Base-by-base conservation (phyloP, 2,888 invertebrate genomes). In the Drosophila nigricruria region DNA sequence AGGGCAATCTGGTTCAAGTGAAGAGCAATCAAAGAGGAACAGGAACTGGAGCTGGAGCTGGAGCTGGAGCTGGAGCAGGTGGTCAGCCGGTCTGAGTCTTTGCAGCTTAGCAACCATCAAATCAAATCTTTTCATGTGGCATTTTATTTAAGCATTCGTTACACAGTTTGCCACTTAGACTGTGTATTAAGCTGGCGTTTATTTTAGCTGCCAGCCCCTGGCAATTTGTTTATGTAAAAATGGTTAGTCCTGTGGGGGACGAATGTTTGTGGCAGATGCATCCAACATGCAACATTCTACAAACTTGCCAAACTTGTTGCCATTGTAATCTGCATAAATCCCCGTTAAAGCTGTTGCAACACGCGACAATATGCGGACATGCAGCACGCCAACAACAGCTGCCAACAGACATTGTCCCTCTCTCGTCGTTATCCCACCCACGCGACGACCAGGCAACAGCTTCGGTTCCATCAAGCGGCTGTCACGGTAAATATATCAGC, bases 281-380 rank as follows among this genome's bases (percentile, higher is more conserved):
- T 23, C 42, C 42, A 42, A 14, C 25, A 25, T 60, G 56, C 50
- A 45, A 43, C 52, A 62, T 62, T 52, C 56, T 43, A 40, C 54
- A 61, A 66, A 47, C 58, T 64, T 57, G 53, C 38, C 47, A 58
- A 81, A 81, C 81, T 77, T 70, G 70, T 70, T 72, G 69, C 68
- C 71, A 52, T 43, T 52, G 49, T 69, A 73, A 84, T 84, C 88
- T 81, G 76, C 72, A 81, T 88, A 85, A 81, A 76, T 75, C 76
- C 76, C 50, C 67, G 59, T 64, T 68, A 81, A 76, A 76, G 63
- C 82, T 78, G 61, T 58, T 70, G 63, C 76, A 75, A 49, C 52
- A 52, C 74, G 70, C 68, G 74, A 73, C 70, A 67, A 72, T 72
- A 66, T 82, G 82, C 49, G 62, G 62, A 71, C 77, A 60, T 62